A percentile compares a stretch with the other conserved stretches of the same genome.
phyloP scores from a whole-genome alignment of 2,888 invertebrate species.

The Lypha dubia region DNA sequence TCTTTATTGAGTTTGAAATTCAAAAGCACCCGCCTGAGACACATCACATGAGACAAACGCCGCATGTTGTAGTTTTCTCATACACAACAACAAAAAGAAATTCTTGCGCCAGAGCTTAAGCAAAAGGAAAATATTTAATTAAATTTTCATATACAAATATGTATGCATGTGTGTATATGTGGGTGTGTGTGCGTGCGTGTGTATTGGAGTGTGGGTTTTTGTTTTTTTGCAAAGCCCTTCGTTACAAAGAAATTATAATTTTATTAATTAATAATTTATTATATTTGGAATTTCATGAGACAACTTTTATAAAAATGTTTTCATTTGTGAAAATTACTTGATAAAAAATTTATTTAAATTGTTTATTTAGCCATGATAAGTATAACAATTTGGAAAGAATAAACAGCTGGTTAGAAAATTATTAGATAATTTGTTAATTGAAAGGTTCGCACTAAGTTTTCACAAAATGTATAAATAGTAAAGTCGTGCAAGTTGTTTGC shows the following conservation, averaged over 20 bases:
- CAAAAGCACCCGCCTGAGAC: background rate
- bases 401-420: background rate
- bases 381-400: background rate
- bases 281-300: constrained; percentile 11
- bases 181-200: background rate
- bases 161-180: background rate
- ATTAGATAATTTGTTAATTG: background rate
- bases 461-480: too few species aligned
- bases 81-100: constrained; percentile 2
- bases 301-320: background rate
- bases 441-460: too few species aligned
- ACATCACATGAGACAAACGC: constrained; percentile 21
- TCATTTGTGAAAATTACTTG: background rate
- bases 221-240: background rate
- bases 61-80: constrained; percentile 41
- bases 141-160: background rate
- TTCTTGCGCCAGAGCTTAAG: constrained; percentile 9
- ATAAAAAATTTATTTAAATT: background rate
- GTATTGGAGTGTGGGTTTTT: background rate
- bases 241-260: constrained; percentile 1
- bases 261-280: constrained; percentile 27
- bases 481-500: too few species aligned
- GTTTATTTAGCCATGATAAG: background rate
- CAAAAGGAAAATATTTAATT: constrained; percentile 47
- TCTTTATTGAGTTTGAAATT: constrained; percentile 9